These are phyloP conservation scores for Rhagonycha fulva DNA, from an alignment of 2,888 invertebrate species.

Conservation along the genomic window DNA sequence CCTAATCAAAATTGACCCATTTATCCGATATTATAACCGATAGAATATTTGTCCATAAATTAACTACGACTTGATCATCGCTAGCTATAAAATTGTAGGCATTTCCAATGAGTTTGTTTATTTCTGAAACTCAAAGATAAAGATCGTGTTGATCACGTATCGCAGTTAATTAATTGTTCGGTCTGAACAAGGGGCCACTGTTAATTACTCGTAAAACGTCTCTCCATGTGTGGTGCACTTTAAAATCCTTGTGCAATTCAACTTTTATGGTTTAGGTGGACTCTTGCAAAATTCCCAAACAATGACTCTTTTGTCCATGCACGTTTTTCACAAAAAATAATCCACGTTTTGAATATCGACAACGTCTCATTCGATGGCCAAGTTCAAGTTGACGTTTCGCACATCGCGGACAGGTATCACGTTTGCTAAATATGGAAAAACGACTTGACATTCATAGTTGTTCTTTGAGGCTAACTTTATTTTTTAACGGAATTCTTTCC, in stretches of 20 bases:
- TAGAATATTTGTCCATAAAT: background rate
- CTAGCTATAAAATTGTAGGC: background rate
- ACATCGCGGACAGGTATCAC: slow-evolving; percentile 19
- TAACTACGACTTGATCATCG: background rate
- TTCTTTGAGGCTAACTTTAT: slow-evolving; percentile 6
- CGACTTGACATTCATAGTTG: slow-evolving; percentile 22
- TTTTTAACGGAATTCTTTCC: background rate
- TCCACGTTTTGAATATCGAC: background rate
- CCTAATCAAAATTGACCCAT: background rate
- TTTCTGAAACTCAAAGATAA: slow-evolving; percentile 31
- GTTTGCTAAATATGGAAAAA: slow-evolving; percentile 17
- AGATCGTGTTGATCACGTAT: slow-evolving; percentile 44
- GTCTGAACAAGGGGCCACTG: slow-evolving; percentile 35
- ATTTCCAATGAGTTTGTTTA: background rate
- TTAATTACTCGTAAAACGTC: slow-evolving; percentile 36
- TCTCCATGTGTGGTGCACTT: slow-evolving; percentile 38
- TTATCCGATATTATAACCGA: background rate
- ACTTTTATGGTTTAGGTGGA: slow-evolving; percentile 4
- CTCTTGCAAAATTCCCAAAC: background rate
- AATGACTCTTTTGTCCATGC: background rate
- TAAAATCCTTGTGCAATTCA: slow-evolving; percentile 21
- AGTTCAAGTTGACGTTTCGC: slow-evolving; percentile 29
- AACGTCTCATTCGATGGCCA: slow-evolving; percentile 5
- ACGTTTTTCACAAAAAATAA: background rate
- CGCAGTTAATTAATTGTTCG: slow-evolving; percentile 47